Evolutionary conservation across 2,797 vertebrate genomes (phyloP).

Genomic region (Dicrostonyx torquatus): DNA sequence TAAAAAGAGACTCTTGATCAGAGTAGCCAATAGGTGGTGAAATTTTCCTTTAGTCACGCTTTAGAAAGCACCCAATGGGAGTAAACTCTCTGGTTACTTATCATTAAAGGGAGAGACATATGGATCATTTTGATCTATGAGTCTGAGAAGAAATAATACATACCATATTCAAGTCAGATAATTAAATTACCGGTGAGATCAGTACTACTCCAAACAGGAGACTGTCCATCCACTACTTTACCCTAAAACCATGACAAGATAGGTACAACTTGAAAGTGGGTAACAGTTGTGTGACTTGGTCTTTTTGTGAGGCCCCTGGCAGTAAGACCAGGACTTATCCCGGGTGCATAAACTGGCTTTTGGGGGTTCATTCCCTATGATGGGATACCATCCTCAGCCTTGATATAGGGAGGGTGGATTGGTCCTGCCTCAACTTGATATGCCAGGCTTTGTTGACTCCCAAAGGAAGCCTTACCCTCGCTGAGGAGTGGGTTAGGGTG

Average conservation of each 20-base stretch:
- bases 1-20: not conserved
- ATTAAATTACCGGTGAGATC: not conserved
- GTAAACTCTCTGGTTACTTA: not conserved
- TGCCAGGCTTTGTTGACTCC: too few relatives aligned
- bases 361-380: too few relatives aligned
- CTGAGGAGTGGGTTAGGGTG: too few relatives aligned
- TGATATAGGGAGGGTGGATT: too few relatives aligned
- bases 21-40: not conserved
- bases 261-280: not conserved
- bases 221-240: not conserved
- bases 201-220: not conserved
- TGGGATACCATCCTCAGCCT: too few relatives aligned
- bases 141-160: not conserved
- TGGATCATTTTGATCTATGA: not conserved
- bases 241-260: not conserved
- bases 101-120: not conserved
- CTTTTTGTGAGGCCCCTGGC: too few relatives aligned
- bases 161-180: not conserved
- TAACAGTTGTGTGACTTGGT: too few relatives aligned
- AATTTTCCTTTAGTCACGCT: not conserved
- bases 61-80: not conserved
- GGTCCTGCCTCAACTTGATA: too few relatives aligned
- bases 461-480: too few relatives aligned
- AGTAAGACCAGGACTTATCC: too few relatives aligned
- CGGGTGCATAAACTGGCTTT: too few relatives aligned